These are phyloP conservation scores for Eumerus sabulonum DNA, from an alignment of 2,888 invertebrate species.

Conservation along the genomic window DNA sequence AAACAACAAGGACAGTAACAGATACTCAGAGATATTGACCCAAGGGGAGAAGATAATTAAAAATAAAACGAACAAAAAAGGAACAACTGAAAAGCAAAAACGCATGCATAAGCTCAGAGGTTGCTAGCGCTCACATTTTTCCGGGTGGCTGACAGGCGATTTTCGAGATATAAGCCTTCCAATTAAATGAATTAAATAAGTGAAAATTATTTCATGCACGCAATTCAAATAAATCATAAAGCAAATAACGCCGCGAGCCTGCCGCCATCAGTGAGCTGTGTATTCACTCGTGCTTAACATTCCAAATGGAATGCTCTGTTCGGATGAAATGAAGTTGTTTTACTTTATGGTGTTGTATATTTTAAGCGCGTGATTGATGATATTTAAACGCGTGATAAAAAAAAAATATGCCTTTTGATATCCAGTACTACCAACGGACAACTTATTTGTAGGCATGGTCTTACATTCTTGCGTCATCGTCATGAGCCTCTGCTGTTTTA, in stretches of 20 bases:
- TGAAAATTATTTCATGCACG: conserved; percentile 68
- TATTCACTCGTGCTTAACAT: conserved; percentile 45
- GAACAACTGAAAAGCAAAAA: not conserved
- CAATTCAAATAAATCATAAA: conserved; percentile 63
- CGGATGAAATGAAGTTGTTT: conserved; percentile 32
- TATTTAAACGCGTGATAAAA: no score
- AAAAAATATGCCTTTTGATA: no score
- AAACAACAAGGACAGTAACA: conserved; percentile 17
- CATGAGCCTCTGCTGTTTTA: no score
- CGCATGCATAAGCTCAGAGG: no score
- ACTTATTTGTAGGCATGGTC: no score
- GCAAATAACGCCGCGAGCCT: conserved; percentile 44
- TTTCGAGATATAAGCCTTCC: conserved; percentile 64
- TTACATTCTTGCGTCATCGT: no score
- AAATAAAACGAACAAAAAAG: conserved; percentile 6
- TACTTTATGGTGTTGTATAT: conserved; percentile 1
- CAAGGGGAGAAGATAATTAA: conserved; percentile 30
- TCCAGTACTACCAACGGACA: no score
- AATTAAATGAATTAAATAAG: conserved; percentile 67
- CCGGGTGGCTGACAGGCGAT: conserved; percentile 61
- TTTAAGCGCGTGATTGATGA: conserved; percentile 34
- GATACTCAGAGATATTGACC: conserved; percentile 17
- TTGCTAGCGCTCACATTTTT: conserved; percentile 35
- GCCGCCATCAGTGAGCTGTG: conserved; percentile 33
- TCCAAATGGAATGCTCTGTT: conserved; percentile 57